Percentiles rank a stretch among this genome's conserved stretches.
These are phyloP conservation scores for Pocillopora grandis DNA, from an alignment of 92 coral and sea anemone genomes.

Conservation along the genomic window DNA sequence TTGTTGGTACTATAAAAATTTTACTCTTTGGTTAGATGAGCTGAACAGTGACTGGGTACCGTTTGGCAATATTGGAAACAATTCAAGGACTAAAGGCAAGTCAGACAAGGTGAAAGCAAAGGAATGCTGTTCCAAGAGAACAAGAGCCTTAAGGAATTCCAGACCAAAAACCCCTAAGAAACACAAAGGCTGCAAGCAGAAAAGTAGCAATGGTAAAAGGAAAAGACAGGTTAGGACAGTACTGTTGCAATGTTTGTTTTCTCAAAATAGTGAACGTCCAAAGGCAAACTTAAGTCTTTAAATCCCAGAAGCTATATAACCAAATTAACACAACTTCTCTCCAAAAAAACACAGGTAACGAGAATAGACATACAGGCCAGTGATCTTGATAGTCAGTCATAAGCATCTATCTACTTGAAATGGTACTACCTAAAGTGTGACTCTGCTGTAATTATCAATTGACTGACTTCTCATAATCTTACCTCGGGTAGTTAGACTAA, in stretches of 20 bases:
- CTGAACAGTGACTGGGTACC: conserved; percentile 25
- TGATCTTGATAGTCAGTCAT: no score
- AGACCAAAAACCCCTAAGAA: conserved; percentile 6
- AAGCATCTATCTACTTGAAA: no score
- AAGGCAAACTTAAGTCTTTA: no score
- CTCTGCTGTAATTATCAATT: no score
- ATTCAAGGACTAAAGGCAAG: conserved; percentile 26
- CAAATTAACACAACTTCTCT: no score
- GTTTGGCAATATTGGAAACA: conserved; percentile 9
- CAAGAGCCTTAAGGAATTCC: neutral
- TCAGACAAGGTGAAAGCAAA: neutral
- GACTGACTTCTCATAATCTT: no score
- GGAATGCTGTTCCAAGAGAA: neutral
- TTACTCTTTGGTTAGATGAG: conserved; percentile 21
- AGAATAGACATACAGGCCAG: no score
- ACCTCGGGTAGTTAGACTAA: no score
- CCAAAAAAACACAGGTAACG: no score
- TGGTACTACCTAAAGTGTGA: no score
- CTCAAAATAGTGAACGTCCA: neutral
- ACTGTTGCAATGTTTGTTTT: neutral
- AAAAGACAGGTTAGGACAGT: conserved; percentile 13
- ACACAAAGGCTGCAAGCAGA: neutral
- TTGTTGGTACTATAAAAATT: neutral
- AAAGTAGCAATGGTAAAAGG: neutral
- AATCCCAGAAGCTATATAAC: no score